Evolutionary conservation across 2,113 vertebrate species (phyloP).

Genomic region (Menidia beryllina): DNA sequence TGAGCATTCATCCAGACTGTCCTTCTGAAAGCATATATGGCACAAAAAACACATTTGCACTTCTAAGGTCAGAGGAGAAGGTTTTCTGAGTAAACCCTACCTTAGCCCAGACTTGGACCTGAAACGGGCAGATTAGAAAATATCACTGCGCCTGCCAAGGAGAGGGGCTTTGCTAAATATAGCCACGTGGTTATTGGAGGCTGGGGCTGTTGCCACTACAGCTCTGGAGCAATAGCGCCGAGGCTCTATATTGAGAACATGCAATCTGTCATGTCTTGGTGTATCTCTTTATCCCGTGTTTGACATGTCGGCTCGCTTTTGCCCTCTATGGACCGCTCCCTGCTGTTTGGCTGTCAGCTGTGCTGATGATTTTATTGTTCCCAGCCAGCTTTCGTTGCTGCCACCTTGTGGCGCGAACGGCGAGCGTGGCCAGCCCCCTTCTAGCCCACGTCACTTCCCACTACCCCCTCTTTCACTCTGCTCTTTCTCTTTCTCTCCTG

Average conservation of each 20-base stretch:
- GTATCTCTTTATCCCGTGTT: conserved; percentile 74
- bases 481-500: conserved; percentile 54
- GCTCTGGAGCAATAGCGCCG: conserved; percentile 58
- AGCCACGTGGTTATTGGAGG: conserved; percentile 47
- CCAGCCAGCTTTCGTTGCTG: conserved; percentile 46
- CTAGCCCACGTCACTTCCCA: conserved; percentile 43
- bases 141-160: conserved; percentile 36
- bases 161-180: conserved; percentile 69
- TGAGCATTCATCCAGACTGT: conserved; percentile 53
- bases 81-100: conserved; percentile 10
- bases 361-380: conserved; percentile 73
- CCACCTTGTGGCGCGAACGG: conserved; percentile 75
- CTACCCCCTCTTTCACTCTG: conserved; percentile 30
- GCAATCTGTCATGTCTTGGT: conserved; percentile 76
- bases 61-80: conserved; percentile 29
- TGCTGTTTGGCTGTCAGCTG: conserved; percentile 65
- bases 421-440: background rate
- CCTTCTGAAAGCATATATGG: conserved; percentile 25
- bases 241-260: conserved; percentile 78
- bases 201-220: conserved; percentile 57
- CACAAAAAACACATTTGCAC: conserved; percentile 10
- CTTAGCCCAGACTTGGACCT: conserved; percentile 35
- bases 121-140: conserved; percentile 41
- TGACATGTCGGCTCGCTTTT: conserved; percentile 72
- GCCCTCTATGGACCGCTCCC: conserved; percentile 71